These are phyloP conservation scores for Trichogramma evanescens DNA, from an alignment of 2,888 invertebrate genomes.

Conservation along the genomic window DNA sequence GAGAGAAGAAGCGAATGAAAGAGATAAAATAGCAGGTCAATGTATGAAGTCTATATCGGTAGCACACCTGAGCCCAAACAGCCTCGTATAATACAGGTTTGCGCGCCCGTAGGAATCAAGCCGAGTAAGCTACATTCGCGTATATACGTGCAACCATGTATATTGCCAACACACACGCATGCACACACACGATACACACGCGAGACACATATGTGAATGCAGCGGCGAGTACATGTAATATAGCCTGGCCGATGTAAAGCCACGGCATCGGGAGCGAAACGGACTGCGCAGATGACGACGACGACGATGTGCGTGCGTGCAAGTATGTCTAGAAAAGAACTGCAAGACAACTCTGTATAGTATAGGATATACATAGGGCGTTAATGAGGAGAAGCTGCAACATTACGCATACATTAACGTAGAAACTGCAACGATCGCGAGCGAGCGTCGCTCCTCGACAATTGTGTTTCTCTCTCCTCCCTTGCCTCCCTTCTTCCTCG, in stretches of 20 bases:
- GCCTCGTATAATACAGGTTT: too few relatives aligned
- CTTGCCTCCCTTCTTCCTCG: slow-evolving; percentile 13
- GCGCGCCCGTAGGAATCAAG: too few relatives aligned
- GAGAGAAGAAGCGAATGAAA: slow-evolving; percentile 1
- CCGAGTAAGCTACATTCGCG: too few relatives aligned
- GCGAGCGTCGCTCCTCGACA: slow-evolving; percentile 33
- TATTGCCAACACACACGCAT: too few relatives aligned
- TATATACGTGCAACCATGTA: too few relatives aligned
- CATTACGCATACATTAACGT: slow-evolving; percentile 46
- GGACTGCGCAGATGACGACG: neutral
- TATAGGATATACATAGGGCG: slow-evolving; percentile 27
- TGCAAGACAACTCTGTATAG: too few relatives aligned
- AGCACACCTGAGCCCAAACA: neutral
- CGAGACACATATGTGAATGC: neutral
- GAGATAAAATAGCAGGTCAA: slow-evolving; percentile 27
- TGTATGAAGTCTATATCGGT: slow-evolving; percentile 41
- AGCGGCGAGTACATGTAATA: neutral
- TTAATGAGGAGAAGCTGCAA: slow-evolving; percentile 43
- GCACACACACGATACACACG: too few relatives aligned
- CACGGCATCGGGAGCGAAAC: neutral
- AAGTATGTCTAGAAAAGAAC: too few relatives aligned
- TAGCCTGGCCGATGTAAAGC: neutral
- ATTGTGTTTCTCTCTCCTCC: slow-evolving; percentile 30
- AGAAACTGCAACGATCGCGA: slow-evolving; percentile 28
- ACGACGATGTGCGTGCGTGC: too few relatives aligned